Base-by-base conservation (phyloP, 2,797 vertebrate genomes). In the Chrosomus eos region DNA sequence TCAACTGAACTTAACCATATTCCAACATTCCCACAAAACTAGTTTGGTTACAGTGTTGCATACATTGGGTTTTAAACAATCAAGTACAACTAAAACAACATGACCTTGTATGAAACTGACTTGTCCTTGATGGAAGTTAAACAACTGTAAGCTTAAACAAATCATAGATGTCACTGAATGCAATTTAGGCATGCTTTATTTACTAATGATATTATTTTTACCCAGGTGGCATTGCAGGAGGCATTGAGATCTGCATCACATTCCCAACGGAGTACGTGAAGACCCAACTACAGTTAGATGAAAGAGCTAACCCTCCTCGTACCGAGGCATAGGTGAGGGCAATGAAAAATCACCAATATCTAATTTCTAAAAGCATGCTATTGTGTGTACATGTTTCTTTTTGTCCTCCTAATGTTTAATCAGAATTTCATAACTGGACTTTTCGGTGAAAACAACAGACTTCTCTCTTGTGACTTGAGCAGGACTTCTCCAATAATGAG, bases 231-330 rank as follows among this genome's bases (percentile, higher is more conserved):
- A 94, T 95, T n/a, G 95, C 96, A 33, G 94, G 95, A 75, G 95
- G 93, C 23, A 95, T 95, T 81, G 94, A 95, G 90, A 94, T 96
- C 83, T 95, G 93, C 40, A 95, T 96, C 91, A 96, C 95, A 51
- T 96, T 96, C 86, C 95, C 95, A 8, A 96, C 95, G 55, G 95
- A 96, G 78, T 95, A 95, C 31, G 95, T 96, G 28, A 95, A 96
- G 91, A 96, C 94, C 23, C 94, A 96, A 89, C 92, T 96, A 75
- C 95, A 96, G 89, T 90, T 96, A 16, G 95, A 96, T 14, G 95
- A 94, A 87, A 87, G 92, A 67, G 94, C 95, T 80, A 95, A 95
- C 68, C 94, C 94, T 1, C 95, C 95, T 0, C 90, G 94, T 95
- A 94, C 91, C 89, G 93, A 86, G 94, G 94, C 82, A 95, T 96